These are phyloP conservation scores for Pelodytes ibericus DNA, from an alignment of 2,797 vertebrate species.

Conservation along the genomic window DNA sequence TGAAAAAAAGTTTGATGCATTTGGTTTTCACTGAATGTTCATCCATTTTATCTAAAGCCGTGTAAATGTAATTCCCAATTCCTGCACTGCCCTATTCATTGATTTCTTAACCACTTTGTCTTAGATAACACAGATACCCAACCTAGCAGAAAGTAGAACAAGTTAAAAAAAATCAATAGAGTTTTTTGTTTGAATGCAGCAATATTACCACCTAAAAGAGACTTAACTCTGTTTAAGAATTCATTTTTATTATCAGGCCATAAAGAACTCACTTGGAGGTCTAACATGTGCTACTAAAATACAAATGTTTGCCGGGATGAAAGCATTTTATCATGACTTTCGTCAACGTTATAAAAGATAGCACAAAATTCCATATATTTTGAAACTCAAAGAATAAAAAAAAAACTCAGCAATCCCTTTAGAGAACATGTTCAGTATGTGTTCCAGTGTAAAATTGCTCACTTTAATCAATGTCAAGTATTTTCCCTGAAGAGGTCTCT, in stretches of 20 bases:
- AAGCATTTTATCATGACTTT: not conserved
- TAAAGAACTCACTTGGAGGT: no score
- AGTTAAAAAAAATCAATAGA: conserved; percentile 55
- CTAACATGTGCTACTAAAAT: not conserved
- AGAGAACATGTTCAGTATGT: conserved; percentile 37
- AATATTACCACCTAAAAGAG: conserved; percentile 40
- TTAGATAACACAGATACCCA: conserved; percentile 52
- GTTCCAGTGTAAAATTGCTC: conserved; percentile 50
- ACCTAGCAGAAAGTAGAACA: conserved; percentile 54
- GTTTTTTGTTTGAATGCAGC: conserved; percentile 40
- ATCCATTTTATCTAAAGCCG: conserved; percentile 36
- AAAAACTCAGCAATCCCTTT: conserved; percentile 39
- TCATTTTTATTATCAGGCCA: not conserved
- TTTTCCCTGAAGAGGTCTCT: conserved; percentile 51
- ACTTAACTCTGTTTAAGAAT: conserved; percentile 17
- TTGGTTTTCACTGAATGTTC: no score
- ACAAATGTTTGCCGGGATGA: no score
- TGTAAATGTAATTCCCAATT: conserved; percentile 46
- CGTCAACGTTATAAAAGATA: conserved; percentile 22
- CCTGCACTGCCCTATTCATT: conserved; percentile 48
- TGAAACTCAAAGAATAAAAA: conserved; percentile 23
- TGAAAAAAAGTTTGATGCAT: no score
- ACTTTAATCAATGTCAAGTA: conserved; percentile 54
- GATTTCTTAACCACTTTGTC: conserved; percentile 54
- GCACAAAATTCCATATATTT: conserved; percentile 14